phyloP scores from a whole-genome alignment of 2,113 vertebrate species.

The Leucopsar rothschildi region DNA sequence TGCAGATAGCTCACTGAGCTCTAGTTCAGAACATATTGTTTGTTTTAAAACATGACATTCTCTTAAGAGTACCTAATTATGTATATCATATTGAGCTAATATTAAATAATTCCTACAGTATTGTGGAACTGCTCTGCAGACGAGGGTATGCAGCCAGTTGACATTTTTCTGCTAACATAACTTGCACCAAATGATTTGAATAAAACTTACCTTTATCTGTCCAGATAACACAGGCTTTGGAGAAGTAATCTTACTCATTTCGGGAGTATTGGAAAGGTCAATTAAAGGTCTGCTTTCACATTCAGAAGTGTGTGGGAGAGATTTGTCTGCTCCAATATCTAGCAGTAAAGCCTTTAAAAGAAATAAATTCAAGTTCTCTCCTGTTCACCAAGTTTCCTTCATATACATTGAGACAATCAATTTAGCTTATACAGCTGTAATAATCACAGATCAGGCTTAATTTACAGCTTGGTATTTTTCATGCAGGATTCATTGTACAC shows the following conservation, averaged over 20 bases:
- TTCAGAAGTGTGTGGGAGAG: background rate
- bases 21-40: background rate
- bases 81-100: background rate
- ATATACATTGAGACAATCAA: background rate
- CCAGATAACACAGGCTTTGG: constrained; percentile 32
- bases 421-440: background rate
- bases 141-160: background rate
- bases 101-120: background rate
- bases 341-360: constrained; percentile 58
- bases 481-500: background rate
- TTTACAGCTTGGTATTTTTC: background rate
- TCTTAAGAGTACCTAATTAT: background rate
- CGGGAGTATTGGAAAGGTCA: constrained; percentile 76
- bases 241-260: background rate
- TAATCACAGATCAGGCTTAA: background rate
- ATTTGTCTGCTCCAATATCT: constrained; percentile 24
- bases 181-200: background rate
- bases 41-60: background rate
- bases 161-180: background rate
- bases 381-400: background rate
- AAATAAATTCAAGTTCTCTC: background rate
- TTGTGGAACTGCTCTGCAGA: background rate
- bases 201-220: constrained; percentile 70
- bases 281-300: constrained; percentile 65
- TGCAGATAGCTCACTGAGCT: background rate